Percentiles rank a stretch among this genome's conserved stretches.
phyloP scores from a whole-genome alignment of 2,797 vertebrate genomes.

The Falco biarmicus region DNA sequence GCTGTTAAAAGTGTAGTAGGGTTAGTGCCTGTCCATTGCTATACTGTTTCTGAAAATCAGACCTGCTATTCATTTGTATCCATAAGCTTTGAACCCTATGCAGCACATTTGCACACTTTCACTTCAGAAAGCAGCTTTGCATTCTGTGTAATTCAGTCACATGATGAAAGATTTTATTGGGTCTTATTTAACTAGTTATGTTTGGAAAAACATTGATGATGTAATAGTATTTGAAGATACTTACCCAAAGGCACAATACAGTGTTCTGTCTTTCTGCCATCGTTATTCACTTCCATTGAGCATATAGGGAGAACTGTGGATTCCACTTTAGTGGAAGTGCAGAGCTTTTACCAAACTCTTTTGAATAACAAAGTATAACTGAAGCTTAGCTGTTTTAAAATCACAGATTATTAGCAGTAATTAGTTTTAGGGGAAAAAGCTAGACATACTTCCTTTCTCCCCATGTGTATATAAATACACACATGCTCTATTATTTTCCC shows the following conservation, averaged over 20 bases:
- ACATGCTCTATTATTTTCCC: neutral
- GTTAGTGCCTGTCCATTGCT: neutral
- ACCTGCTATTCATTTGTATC: neutral
- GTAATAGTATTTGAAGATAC: neutral
- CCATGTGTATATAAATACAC: neutral
- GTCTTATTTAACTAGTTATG: neutral
- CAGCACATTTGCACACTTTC: neutral
- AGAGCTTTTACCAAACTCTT: neutral
- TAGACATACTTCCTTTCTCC: neutral
- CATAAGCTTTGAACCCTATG: neutral
- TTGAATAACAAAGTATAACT: neutral
- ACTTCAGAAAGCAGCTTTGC: neutral
- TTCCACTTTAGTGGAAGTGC: neutral
- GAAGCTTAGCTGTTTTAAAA: neutral
- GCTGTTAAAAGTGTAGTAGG: neutral
- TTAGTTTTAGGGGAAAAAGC: neutral
- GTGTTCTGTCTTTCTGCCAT: neutral
- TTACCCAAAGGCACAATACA: neutral
- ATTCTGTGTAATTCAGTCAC: neutral
- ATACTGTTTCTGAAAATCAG: neutral
- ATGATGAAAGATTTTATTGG: neutral
- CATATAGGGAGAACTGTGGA: rapidly evolving
- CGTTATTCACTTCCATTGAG: neutral
- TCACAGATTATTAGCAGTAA: neutral
- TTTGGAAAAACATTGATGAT: neutral